Base-by-base conservation (phyloP, 2,888 invertebrate genomes). In the Maniola hyperantus region DNA sequence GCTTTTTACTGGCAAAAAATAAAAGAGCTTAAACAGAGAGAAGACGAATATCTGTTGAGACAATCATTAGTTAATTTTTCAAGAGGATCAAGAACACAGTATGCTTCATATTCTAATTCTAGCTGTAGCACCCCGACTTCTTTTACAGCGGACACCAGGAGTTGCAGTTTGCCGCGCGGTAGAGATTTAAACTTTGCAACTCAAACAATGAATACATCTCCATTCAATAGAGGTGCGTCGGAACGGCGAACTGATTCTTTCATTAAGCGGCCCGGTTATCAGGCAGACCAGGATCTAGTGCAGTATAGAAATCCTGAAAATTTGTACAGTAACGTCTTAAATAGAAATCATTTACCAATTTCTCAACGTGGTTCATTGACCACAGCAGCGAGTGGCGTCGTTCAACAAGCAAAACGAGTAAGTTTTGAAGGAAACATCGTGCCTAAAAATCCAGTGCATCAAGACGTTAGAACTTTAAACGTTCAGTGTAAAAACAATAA, bases 1-100 rank as follows among this genome's bases (percentile, higher is more conserved):
- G 95, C 94, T 0, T 95, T 94, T 75, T 95, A 95, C 72, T 95
- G 95, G 95, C 94, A 95, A 73, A 94, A 95, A 77, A 82, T 95
- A 64, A 94, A 94, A 77, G 94, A 94, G 80, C 80, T 94, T 67
- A 95, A 94, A 76, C 89, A 94, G 57, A 93, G 93, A 79, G 94
- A 95, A 83, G 95, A 95, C 74, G 88, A 92, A 68, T 92, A 92
- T 73, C 81, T 88, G 48, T 74, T 88, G 20, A 78, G 81, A 46
- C 89, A 92, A 50, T 87, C 84, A 4, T 57, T 81, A 6, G 74
- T 74, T 46, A 73, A 79, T 15, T 74, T 82, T n/a, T 67, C 79
- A 26, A 79, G 77, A 60, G 78, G 70, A 72, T 74, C 80, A 7
- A 66, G 67, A 7, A 73, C 68, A 54, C 69, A 71, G 33, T 76